phyloP scores from a whole-genome alignment of 2,113 vertebrate species.

The Alaudala cheleensis region DNA sequence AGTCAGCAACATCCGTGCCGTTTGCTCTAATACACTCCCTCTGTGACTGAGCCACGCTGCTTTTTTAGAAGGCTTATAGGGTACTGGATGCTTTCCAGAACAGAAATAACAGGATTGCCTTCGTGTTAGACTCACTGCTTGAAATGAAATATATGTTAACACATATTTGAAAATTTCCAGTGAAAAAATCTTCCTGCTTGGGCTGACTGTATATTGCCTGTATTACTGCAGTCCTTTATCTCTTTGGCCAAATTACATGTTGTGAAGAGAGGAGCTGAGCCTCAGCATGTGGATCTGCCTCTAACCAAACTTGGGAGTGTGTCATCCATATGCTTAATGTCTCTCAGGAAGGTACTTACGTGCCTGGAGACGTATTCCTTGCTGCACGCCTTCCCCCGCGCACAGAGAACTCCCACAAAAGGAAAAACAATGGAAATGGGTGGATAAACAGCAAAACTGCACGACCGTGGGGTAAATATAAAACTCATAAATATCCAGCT shows the following conservation, averaged over 20 bases:
- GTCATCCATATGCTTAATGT: constrained; percentile 5
- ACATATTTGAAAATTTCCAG: not conserved
- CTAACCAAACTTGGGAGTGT: constrained; percentile 51
- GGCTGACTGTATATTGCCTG: not conserved
- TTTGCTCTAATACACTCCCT: not conserved
- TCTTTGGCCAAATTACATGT: not conserved
- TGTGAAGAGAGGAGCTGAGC: not conserved
- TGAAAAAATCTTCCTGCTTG: not conserved
- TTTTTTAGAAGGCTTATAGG: constrained; percentile 5
- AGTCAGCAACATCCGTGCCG: not conserved
- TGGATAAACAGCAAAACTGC: not conserved
- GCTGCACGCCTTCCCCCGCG: not conserved
- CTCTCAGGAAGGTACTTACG: not conserved
- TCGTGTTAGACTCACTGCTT: not conserved
- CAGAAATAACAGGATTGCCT: constrained; percentile 59
- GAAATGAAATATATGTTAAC: constrained; percentile 33
- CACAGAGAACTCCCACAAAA: not conserved
- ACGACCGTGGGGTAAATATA: constrained; percentile 57
- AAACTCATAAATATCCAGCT: constrained; percentile 81
- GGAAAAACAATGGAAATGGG: not conserved
- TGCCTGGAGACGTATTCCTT: not conserved
- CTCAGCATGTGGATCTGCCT: not conserved
- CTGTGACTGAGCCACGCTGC: not conserved
- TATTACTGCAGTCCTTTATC: not conserved
- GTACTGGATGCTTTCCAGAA: constrained; percentile 48